Base-by-base conservation (phyloP, 30 jellyfish, hydroid and myxozoan genomes). In the Phacellophora camtschatica region DNA sequence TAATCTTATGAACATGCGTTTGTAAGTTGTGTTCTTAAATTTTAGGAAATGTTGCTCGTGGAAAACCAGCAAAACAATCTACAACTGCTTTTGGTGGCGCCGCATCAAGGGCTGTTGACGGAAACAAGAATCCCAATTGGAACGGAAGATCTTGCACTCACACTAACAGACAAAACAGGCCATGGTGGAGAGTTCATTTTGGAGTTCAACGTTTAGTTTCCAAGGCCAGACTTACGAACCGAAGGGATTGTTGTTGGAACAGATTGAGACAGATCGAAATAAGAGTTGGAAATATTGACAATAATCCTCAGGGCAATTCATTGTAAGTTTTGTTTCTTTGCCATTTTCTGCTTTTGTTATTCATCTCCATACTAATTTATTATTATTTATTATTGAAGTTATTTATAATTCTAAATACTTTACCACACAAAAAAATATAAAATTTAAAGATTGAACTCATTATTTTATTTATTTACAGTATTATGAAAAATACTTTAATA, bases 111-210 rank as follows among this genome's bases (percentile, higher is more conserved):
- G 95, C 75, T 19, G 95, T 82, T 59, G 95, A 82, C 42, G 95
- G 95, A 36, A 82, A 82, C 74, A 65, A 50, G 71, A 82, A 82
- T n/a, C 9, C 68, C 4, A 76, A 82, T 5, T 82, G 95, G 95
- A 46, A 66, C 3, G 95, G 84, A 25, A 31, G 71, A 1, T 65
- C 87, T 2, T 82, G 95, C 34, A 82, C 95, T 24, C 95, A 82
- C 67, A 82, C 95, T 10, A 68, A 82, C 74, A 56, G 56, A 30
- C 80, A 77, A 19, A 34, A 32, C 5, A 77, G 37, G 46, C 90
- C 90, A 61, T 77, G 90, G 90, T 77, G 90, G 95, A 69, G 84
- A 57, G 95, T 82, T 15, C 87, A 82, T 46, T 35, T 82, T 19
- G 22, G 45, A 2, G 24, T 55, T 2, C 22, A 18, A 2, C 71